A percentile compares a stretch with the other conserved stretches of the same genome.
These are phyloP conservation scores for Microtus oregoni DNA, from an alignment of 2,113 vertebrate genomes.

Conservation along the genomic window DNA sequence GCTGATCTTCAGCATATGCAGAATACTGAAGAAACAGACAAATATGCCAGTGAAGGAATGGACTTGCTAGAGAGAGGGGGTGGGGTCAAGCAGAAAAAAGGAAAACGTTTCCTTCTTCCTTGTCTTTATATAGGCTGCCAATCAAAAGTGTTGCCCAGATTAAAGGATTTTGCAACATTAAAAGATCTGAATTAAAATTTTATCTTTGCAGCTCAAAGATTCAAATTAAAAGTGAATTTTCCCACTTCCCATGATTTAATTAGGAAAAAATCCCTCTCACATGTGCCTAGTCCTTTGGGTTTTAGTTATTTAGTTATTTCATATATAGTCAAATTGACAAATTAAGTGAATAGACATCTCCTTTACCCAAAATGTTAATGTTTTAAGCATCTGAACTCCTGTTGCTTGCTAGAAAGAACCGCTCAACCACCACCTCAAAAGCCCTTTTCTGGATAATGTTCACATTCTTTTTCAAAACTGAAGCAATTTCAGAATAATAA, in stretches of 20 bases:
- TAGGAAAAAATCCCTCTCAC: not conserved
- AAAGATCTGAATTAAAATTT: not conserved
- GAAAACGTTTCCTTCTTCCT: accelerated
- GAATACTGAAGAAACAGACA: not conserved
- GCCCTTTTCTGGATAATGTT: not conserved
- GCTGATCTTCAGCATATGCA: not conserved
- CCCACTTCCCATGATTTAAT: not conserved
- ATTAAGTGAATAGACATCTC: not conserved
- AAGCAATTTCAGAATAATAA: not conserved
- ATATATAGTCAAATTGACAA: not conserved
- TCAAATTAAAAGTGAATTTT: not conserved
- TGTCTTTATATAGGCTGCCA: not conserved
- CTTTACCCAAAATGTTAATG: not conserved
- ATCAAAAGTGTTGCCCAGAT: not conserved
- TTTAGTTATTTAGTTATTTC: not conserved
- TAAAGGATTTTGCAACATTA: not conserved
- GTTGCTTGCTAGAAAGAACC: not conserved
- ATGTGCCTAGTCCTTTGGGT: not conserved
- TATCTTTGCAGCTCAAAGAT: not conserved
- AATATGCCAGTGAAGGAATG: not conserved
- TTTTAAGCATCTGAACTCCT: not conserved
- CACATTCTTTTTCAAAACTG: not conserved
- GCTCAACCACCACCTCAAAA: too few relatives aligned
- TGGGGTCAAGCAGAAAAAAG: not conserved
- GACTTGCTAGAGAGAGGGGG: not conserved